Conservation (phyloP, 2,797 vertebrate species). For the Podarcis siculus region DNA sequence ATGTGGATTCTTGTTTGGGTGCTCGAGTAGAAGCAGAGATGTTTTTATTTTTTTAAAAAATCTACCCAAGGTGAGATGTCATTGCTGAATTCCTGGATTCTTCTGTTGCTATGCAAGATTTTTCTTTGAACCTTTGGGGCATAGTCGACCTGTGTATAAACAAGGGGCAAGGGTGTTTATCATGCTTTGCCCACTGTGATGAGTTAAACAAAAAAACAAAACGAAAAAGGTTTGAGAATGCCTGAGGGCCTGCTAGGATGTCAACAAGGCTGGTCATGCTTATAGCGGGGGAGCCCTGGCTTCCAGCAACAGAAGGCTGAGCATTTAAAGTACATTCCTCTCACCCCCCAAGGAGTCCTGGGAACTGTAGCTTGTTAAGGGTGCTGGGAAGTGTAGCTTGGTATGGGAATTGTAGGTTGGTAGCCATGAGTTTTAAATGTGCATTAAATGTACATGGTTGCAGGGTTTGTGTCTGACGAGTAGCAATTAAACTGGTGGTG, state of each 20-base stretch:
- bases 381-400: background rate
- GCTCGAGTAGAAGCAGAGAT: background rate
- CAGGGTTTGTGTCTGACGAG: background rate
- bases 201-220: background rate
- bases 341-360: too few relatives aligned
- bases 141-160: background rate
- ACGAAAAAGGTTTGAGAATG: background rate
- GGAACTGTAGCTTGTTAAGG: too few relatives aligned
- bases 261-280: background rate
- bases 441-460: background rate
- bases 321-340: too few relatives aligned
- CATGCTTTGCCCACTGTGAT: background rate
- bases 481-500: background rate
- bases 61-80: background rate
- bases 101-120: background rate
- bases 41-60: background rate
- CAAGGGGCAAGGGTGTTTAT: background rate
- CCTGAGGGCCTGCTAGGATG: background rate
- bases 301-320: background rate
- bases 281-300: background rate
- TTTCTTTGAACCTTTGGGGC: background rate
- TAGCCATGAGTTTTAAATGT: background rate
- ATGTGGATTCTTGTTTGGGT: conserved; percentile 2
- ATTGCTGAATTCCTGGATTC: background rate
- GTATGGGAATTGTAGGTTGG: background rate